Evolutionary conservation across 2,888 invertebrate species (phyloP).

Genomic region (Brenthis daphne): DNA sequence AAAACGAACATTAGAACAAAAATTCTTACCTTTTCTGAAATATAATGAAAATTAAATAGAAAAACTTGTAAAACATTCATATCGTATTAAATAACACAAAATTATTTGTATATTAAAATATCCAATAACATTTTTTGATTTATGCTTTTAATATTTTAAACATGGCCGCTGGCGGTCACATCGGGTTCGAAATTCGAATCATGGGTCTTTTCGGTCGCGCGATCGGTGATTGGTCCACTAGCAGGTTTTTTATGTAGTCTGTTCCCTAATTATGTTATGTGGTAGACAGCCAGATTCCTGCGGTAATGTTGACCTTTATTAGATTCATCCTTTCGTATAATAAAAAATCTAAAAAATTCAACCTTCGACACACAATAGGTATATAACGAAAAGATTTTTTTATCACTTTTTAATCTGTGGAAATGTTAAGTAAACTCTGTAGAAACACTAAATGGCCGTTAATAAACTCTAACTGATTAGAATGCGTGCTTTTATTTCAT

Average conservation of each 20-base stretch:
- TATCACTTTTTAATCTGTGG: background rate
- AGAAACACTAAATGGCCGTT: conserved; percentile 17
- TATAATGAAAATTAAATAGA: conserved; percentile 24
- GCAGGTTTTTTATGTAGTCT: conserved; percentile 59
- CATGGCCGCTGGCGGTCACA: conserved; percentile 71
- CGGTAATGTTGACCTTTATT: conserved; percentile 52
- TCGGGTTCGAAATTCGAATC: conserved; percentile 42
- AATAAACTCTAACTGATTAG: conserved; percentile 23
- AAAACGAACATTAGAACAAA: background rate
- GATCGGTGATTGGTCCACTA: conserved; percentile 68
- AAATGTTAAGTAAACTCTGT: conserved; percentile 17
- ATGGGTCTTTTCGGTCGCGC: conserved; percentile 56
- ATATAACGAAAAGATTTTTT: background rate
- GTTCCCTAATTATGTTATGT: conserved; percentile 70
- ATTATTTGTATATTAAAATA: conserved; percentile 71
- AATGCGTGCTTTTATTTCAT: conserved; percentile 47
- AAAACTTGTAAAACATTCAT: conserved; percentile 49
- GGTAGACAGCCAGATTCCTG: conserved; percentile 52
- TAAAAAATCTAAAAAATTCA: background rate
- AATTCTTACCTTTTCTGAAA: conserved; percentile 1
- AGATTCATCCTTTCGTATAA: conserved; percentile 41
- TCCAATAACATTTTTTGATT: conserved; percentile 73
- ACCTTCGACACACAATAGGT: background rate
- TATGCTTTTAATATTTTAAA: conserved; percentile 76
- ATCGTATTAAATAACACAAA: conserved; percentile 52